phyloP scores from a whole-genome alignment of 1,140 invertebrate species.

The Polypedilum vanderplanki region DNA sequence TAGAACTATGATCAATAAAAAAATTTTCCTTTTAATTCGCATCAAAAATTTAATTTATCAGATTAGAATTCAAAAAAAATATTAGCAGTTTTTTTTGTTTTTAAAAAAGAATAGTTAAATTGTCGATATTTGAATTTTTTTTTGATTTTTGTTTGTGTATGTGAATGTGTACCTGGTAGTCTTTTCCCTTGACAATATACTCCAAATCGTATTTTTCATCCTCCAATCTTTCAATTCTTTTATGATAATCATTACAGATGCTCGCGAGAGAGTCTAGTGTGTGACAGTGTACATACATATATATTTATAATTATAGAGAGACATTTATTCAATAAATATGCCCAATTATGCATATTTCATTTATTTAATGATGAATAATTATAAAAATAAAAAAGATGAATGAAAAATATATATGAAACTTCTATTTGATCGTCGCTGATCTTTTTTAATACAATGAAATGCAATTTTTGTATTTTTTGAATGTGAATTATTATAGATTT shows the following conservation, averaged over 20 bases:
- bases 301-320: background rate
- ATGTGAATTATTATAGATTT: too few relatives aligned
- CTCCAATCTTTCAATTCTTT: constrained; percentile 81
- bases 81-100: constrained; percentile 33
- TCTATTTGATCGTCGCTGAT: too few relatives aligned
- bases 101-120: constrained; percentile 33
- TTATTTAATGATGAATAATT: too few relatives aligned
- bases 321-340: too few relatives aligned
- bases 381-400: too few relatives aligned
- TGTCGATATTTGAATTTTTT: background rate
- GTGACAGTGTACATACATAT: constrained; percentile 32
- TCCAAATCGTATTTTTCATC: constrained; percentile 97
- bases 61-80: constrained; percentile 37
- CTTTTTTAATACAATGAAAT: too few relatives aligned
- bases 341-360: too few relatives aligned
- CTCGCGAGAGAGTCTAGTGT: constrained; percentile 63
- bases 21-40: constrained; percentile 31
- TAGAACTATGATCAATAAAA: constrained; percentile 33
- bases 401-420: too few relatives aligned
- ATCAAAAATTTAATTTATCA: constrained; percentile 29
- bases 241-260: constrained; percentile 80
- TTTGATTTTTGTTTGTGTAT: constrained; percentile 31
- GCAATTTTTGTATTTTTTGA: too few relatives aligned
- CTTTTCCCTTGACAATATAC: constrained; percentile 94
- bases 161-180: constrained; percentile 74